phyloP scores from a whole-genome alignment of 2,797 vertebrate genomes.

The Chaunax sp. region DNA sequence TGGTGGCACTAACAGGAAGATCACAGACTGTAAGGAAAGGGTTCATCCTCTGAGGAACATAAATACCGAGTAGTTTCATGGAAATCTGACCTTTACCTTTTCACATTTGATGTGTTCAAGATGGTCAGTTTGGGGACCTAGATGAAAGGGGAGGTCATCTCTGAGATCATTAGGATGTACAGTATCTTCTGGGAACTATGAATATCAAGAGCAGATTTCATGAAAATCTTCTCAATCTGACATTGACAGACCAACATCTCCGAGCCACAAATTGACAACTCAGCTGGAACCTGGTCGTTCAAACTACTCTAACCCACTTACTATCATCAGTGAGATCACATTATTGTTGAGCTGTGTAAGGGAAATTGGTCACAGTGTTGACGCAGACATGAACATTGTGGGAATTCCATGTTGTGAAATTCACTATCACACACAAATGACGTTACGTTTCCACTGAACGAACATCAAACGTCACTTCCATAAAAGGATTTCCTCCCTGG shows the following conservation, averaged over 20 bases:
- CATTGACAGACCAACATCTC: background rate
- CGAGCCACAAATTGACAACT: background rate
- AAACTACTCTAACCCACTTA: background rate
- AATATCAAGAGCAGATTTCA: background rate
- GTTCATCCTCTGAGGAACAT: background rate
- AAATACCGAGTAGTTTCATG: background rate
- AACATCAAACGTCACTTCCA: conserved; percentile 32
- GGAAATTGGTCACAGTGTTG: conserved; percentile 43
- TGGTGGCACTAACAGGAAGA: too few relatives aligned
- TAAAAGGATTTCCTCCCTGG: conserved; percentile 51
- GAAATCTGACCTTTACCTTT: background rate
- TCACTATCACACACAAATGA: conserved; percentile 25
- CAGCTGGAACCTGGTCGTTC: background rate
- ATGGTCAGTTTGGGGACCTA: background rate
- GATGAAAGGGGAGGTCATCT: background rate
- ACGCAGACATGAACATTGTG: conserved; percentile 9
- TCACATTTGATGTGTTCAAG: background rate
- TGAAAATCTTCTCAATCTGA: background rate
- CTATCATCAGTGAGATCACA: conserved; percentile 17
- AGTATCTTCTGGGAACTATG: background rate
- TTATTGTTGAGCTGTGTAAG: conserved; percentile 31
- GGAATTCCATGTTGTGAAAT: conserved; percentile 6
- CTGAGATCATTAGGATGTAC: background rate
- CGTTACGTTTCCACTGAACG: conserved; percentile 1
- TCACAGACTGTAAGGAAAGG: background rate